A percentile compares a stretch with the other conserved stretches of the same genome.
These are phyloP conservation scores for Harpegnathos saltator DNA, from an alignment of 1,140 invertebrate species.

Conservation along the genomic window DNA sequence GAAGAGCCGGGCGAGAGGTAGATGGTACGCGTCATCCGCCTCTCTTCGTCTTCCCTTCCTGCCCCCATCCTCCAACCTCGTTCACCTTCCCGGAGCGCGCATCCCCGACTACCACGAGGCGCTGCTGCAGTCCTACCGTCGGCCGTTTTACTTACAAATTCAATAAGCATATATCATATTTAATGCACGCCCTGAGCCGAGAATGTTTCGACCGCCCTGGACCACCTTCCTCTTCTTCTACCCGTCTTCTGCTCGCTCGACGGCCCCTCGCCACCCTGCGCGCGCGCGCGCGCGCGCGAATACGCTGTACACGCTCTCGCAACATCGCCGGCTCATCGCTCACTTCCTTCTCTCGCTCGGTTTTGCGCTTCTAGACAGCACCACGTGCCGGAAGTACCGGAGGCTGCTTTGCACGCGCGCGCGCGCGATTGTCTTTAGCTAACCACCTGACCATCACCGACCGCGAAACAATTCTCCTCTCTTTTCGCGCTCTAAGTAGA, in stretches of 20 bases:
- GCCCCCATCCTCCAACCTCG: conserved; percentile 25
- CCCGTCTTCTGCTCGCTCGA: conserved; percentile 13
- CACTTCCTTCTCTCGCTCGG: conserved; percentile 24
- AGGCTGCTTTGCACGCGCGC: conserved; percentile 16
- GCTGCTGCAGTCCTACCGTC: conserved; percentile 72
- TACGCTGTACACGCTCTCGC: background rate
- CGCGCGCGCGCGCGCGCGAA: too few relatives aligned
- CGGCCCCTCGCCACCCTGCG: background rate
- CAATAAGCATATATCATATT: conserved; percentile 84
- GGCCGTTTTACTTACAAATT: conserved; percentile 83
- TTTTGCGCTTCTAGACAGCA: conserved; percentile 12
- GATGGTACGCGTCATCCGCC: conserved; percentile 25
- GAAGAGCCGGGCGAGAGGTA: conserved; percentile 18
- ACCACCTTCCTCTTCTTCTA: conserved; percentile 69
- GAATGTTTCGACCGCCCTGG: conserved; percentile 79
- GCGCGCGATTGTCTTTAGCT: conserved; percentile 25
- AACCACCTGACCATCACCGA: background rate
- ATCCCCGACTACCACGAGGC: conserved; percentile 65
- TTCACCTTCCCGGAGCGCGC: conserved; percentile 48
- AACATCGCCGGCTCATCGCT: background rate
- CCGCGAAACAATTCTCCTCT: background rate
- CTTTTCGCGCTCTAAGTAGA: background rate
- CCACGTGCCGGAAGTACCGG: conserved; percentile 24
- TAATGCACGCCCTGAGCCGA: conserved; percentile 78
- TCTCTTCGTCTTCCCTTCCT: conserved; percentile 1